Percentiles rank a stretch among this genome's conserved stretches.
phyloP scores from a whole-genome alignment of 2,797 vertebrate genomes.

The Phoebastria nigripes region DNA sequence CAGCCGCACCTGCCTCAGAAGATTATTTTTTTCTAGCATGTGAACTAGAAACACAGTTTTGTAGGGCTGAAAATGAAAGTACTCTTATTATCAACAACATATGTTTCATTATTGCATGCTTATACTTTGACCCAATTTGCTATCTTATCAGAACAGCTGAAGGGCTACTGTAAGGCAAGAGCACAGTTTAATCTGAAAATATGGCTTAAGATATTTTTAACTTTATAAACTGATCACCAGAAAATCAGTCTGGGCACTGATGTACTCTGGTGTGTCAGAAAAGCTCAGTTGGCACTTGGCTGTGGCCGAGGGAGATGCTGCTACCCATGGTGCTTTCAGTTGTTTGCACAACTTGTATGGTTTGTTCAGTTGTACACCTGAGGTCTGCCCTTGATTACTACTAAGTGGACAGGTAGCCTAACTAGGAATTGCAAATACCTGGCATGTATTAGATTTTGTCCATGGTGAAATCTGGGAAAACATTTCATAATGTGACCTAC shows the following conservation, averaged over 20 bases:
- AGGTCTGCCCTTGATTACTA: not conserved
- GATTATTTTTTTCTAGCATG: not conserved
- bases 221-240: not conserved
- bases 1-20: not conserved
- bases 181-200: not conserved
- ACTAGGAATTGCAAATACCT: not conserved
- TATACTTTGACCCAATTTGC: constrained; percentile 6
- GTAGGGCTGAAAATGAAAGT: not conserved
- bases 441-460: not conserved
- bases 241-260: not conserved
- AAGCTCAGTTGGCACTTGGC: not conserved
- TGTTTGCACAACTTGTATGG: not conserved
- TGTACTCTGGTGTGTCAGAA: not conserved
- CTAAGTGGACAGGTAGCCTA: not conserved
- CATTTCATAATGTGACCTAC: not conserved
- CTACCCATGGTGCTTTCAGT: not conserved
- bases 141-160: not conserved
- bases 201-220: not conserved
- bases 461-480: not conserved
- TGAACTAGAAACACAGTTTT: not conserved
- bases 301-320: not conserved
- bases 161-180: not conserved
- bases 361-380: not conserved
- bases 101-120: not conserved
- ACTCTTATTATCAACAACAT: not conserved